phyloP scores from a whole-genome alignment of 1,140 invertebrate genomes.

The Drosophila jambulina region DNA sequence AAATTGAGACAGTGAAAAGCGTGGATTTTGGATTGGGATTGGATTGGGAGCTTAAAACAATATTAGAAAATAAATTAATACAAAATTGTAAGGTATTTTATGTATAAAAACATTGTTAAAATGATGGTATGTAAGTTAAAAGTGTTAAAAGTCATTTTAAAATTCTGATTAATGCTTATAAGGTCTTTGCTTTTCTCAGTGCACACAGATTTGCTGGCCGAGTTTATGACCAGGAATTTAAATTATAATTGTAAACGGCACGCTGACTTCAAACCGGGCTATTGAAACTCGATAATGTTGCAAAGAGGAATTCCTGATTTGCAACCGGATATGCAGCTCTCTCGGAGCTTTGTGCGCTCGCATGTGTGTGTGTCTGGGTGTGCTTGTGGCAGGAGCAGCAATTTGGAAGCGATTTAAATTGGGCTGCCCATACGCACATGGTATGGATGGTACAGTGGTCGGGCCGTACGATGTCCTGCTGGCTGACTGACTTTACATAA shows the following conservation, averaged over 20 bases:
- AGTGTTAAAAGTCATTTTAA: neutral
- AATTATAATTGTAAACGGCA: conserved; percentile 42
- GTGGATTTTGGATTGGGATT: neutral
- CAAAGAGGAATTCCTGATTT: conserved; percentile 38
- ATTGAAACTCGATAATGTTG: conserved; percentile 34
- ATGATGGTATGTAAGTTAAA: too few relatives aligned
- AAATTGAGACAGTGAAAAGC: neutral
- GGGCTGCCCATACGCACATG: conserved; percentile 42
- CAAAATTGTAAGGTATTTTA: too few relatives aligned
- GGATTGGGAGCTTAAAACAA: neutral
- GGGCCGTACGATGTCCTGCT: conserved; percentile 32
- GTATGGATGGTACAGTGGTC: conserved; percentile 34
- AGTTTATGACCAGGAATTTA: conserved; percentile 54
- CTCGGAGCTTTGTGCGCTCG: conserved; percentile 9
- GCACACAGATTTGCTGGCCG: conserved; percentile 5
- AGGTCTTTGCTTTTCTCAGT: neutral
- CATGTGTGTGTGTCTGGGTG: neutral
- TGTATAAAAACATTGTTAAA: too few relatives aligned
- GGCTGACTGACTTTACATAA: conserved; percentile 77
- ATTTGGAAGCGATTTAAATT: conserved; percentile 50
- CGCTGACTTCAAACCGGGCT: neutral
- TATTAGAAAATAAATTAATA: neutral
- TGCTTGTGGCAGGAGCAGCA: conserved; percentile 13
- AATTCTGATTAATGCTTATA: neutral
- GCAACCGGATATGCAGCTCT: conserved; percentile 31